A percentile compares a stretch with the other conserved stretches of the same genome.
Evolutionary conservation across 2,888 invertebrate species (phyloP).

Genomic region (Caenorhabditis macrosperma): DNA sequence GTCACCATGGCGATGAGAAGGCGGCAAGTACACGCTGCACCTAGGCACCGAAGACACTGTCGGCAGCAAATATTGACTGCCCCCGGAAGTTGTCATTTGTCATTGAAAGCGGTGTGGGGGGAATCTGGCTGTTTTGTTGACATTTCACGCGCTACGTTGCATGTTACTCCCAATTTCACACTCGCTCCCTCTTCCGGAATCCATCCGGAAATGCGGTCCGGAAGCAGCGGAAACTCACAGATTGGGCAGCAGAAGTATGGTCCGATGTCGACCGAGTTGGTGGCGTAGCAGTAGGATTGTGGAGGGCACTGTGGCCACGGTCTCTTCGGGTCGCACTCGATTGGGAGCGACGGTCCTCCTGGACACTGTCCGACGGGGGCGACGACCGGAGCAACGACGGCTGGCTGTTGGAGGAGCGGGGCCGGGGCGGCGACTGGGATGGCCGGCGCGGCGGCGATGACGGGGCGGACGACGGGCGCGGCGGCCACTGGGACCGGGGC

Average conservation of each 20-base stretch:
- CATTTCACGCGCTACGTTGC: constrained; percentile 18
- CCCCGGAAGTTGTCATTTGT: constrained; percentile 24
- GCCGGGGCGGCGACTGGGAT: constrained; percentile 38
- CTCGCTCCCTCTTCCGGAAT: too few relatives aligned
- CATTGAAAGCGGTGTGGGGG: constrained; percentile 9
- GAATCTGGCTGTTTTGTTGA: too few relatives aligned
- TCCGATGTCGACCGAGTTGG: constrained; percentile 80
- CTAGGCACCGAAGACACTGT: constrained; percentile 3
- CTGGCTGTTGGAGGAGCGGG: constrained; percentile 55
- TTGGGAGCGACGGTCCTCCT: constrained; percentile 77
- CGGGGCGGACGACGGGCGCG: constrained; percentile 4
- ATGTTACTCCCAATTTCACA: too few relatives aligned
- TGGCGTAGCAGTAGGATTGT: constrained; percentile 80
- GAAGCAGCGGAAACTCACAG: constrained; percentile 75
- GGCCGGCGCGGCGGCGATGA: constrained; percentile 47
- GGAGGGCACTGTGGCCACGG: constrained; percentile 81
- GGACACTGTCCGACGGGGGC: constrained; percentile 78
- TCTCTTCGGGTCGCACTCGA: constrained; percentile 80
- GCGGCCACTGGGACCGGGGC: constrained; percentile 44
- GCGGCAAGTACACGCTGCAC: neutral
- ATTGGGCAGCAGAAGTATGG: constrained; percentile 80
- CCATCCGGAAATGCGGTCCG: neutral
- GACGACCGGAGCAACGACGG: constrained; percentile 71
- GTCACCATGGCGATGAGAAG: neutral
- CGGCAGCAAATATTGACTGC: constrained; percentile 35